A percentile compares a stretch with the other conserved stretches of the same genome.
These are phyloP conservation scores for Podiceps cristatus DNA, from an alignment of 2,113 vertebrate genomes.

Conservation along the genomic window DNA sequence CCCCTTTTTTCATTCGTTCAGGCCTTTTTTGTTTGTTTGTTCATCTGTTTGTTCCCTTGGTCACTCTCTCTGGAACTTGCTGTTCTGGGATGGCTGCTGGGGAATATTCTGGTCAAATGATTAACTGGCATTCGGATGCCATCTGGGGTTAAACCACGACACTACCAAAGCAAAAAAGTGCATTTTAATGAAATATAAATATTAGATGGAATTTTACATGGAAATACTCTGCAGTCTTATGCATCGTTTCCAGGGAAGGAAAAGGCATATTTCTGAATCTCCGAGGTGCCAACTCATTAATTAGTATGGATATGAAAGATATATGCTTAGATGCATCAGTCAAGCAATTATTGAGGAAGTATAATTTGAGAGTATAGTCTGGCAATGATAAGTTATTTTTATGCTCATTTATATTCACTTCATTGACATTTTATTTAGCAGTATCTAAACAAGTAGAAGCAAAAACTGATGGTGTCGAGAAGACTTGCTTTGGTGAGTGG, in stretches of 20 bases:
- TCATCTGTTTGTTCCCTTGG: no score
- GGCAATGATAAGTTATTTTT: constrained; percentile 8
- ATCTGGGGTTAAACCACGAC: no score
- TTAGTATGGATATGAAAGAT: constrained; percentile 29
- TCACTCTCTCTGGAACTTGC: no score
- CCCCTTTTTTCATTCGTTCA: no score
- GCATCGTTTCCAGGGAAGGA: constrained; percentile 29
- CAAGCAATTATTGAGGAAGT: constrained; percentile 31
- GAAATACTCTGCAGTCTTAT: constrained; percentile 25
- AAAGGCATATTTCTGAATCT: constrained; percentile 1
- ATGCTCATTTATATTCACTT: constrained; percentile 34
- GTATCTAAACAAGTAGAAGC: not conserved
- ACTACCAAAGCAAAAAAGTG: not conserved
- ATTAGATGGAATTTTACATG: constrained; percentile 15
- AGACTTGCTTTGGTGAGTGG: not conserved
- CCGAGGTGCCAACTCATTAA: constrained; percentile 48
- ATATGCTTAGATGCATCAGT: not conserved
- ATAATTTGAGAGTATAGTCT: constrained; percentile 18
- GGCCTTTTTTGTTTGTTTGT: no score
- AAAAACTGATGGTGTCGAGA: not conserved
- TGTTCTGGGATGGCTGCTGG: no score
- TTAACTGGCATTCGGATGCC: no score
- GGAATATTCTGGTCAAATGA: no score
- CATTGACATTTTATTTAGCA: constrained; percentile 8
- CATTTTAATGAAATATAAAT: constrained; percentile 46